phyloP scores from a whole-genome alignment of 2,888 invertebrate species.

The Microctonus aethiopoides region DNA sequence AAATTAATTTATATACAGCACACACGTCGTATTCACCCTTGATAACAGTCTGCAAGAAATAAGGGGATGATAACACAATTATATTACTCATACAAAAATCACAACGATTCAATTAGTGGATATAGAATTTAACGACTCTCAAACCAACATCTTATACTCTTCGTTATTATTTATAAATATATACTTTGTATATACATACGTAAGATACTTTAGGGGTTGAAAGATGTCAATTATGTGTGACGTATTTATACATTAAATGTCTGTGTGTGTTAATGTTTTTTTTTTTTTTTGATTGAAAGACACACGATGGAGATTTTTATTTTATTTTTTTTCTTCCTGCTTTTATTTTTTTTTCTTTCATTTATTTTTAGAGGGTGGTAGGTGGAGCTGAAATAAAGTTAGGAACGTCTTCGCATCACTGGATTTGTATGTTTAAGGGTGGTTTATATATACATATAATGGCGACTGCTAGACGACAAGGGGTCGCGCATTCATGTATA shows the following conservation, averaged over 20 bases:
- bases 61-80: slow-evolving; percentile 35
- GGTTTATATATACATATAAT: slow-evolving; percentile 33
- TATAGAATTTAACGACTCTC: slow-evolving; percentile 61
- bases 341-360: not conserved
- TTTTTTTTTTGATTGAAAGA: too few relatives aligned
- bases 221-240: slow-evolving; percentile 57
- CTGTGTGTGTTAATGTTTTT: slow-evolving; percentile 44
- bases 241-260: too few relatives aligned
- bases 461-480: slow-evolving; percentile 38
- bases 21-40: not conserved
- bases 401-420: slow-evolving; percentile 34
- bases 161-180: slow-evolving; percentile 40
- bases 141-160: slow-evolving; percentile 51
- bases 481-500: not conserved
- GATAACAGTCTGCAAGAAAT: not conserved
- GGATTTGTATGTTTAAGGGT: slow-evolving; percentile 47
- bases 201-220: slow-evolving; percentile 37
- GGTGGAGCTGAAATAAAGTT: slow-evolving; percentile 18
- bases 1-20: not conserved
- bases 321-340: too few relatives aligned
- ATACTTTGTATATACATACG: slow-evolving; percentile 16
- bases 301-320: too few relatives aligned
- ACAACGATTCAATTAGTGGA: slow-evolving; percentile 37
- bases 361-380: not conserved
- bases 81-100: slow-evolving; percentile 29